A percentile compares a stretch with the other conserved stretches of the same genome.
These are phyloP conservation scores for Diadema setosum DNA, from an alignment of 35 echinoderm and acorn worm species.

Conservation along the genomic window DNA sequence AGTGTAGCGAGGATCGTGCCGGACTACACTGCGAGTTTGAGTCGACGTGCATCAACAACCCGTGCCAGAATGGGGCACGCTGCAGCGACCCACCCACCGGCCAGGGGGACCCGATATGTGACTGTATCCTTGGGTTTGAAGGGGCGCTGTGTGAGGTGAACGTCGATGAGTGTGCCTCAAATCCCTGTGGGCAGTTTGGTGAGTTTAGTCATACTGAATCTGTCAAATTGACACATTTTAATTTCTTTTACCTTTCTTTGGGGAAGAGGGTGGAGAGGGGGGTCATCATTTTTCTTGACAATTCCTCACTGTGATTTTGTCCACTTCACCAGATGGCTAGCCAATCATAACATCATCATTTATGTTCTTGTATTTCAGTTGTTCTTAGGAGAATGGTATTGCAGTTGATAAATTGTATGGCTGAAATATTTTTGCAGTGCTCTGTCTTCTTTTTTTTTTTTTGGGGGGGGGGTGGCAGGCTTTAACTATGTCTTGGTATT, in stretches of 20 bases:
- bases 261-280: neutral
- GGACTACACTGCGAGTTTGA: conserved; percentile 62
- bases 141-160: conserved; percentile 74
- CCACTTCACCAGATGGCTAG: too few species aligned
- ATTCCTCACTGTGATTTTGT: neutral
- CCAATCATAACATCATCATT: too few species aligned
- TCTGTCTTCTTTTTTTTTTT: too few species aligned
- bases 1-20: conserved; percentile 32
- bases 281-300: neutral
- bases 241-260: neutral
- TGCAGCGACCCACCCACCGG: conserved; percentile 42
- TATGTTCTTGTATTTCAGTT: too few species aligned
- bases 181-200: conserved; percentile 66
- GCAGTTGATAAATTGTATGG: neutral
- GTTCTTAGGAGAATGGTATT: too few species aligned
- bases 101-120: conserved; percentile 37
- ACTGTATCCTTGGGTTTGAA: conserved; percentile 73
- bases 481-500: too few species aligned
- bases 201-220: neutral
- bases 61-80: conserved; percentile 72
- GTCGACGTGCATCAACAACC: conserved; percentile 69
- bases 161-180: conserved; percentile 73
- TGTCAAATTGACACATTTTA: neutral
- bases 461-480: too few species aligned
- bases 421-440: too few species aligned